A percentile compares a stretch with the other conserved stretches of the same genome.
Evolutionary conservation across 2,113 vertebrate species (phyloP).

Genomic region (Dolichotis patagonum): DNA sequence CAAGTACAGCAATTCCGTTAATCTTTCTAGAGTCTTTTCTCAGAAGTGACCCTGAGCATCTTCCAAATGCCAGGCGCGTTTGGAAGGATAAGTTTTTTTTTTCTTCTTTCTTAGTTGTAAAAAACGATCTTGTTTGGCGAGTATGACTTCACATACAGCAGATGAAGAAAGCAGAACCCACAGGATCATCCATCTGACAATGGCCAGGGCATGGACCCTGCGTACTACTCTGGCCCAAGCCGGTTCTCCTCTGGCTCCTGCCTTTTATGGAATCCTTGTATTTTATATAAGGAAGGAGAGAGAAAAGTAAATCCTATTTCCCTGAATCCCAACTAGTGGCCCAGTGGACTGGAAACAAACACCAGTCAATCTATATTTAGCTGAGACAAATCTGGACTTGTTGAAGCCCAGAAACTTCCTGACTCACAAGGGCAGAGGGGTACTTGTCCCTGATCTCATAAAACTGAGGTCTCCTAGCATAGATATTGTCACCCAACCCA

Average conservation of each 20-base stretch:
- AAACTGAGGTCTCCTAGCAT: background rate
- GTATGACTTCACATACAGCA: background rate
- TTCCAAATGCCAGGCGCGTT: background rate
- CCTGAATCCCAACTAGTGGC: constrained; percentile 40
- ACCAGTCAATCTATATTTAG: constrained; percentile 34
- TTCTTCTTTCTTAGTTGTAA: background rate
- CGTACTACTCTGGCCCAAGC: background rate
- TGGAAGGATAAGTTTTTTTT: background rate
- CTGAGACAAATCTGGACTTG: constrained; percentile 56
- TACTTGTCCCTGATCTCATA: background rate
- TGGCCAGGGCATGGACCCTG: background rate
- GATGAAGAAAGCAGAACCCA: background rate
- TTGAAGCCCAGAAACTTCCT: constrained; percentile 12
- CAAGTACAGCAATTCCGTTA: background rate
- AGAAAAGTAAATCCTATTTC: background rate
- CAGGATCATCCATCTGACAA: background rate
- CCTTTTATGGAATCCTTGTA: background rate
- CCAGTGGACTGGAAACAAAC: background rate
- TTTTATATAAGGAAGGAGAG: background rate
- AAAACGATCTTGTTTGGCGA: background rate
- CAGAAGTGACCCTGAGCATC: background rate
- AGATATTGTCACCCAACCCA: background rate
- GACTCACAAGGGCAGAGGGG: background rate
- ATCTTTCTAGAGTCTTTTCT: background rate
- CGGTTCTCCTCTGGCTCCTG: background rate